Conservation (phyloP, 2,797 vertebrate species). For the Lepilemur ruficaudatus region DNA sequence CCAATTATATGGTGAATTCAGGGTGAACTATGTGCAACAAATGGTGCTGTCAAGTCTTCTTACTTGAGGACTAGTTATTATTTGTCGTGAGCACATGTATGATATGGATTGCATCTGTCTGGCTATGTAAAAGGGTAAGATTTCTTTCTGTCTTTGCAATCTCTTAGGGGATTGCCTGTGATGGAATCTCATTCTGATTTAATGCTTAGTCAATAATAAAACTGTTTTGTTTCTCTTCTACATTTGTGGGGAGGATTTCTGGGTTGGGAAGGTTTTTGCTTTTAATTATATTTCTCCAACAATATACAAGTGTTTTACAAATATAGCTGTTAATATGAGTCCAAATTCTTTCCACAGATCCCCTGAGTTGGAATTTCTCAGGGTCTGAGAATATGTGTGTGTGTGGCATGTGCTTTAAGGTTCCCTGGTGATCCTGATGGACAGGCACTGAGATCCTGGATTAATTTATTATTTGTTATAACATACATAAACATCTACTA, state of each 20-base stretch:
- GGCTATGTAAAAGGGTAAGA: neutral
- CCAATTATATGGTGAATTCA: neutral
- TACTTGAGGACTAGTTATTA: neutral
- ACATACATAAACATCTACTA: neutral
- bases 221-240: neutral
- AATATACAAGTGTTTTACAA: slow-evolving; percentile 17
- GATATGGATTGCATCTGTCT: neutral
- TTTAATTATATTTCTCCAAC: neutral
- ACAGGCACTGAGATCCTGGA: neutral
- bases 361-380: neutral
- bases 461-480: neutral
- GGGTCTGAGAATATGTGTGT: neutral
- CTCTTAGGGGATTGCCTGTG: neutral
- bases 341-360: neutral
- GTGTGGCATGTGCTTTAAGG: neutral
- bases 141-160: neutral
- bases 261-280: neutral
- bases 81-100: neutral
- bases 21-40: neutral
- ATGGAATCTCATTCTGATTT: neutral
- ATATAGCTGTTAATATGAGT: neutral
- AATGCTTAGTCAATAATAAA: slow-evolving; percentile 14
- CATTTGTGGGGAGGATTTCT: neutral
- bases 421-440: neutral
- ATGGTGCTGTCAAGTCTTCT: neutral